Evolutionary conservation across 2,888 invertebrate species (phyloP).

Genomic region (Coenonympha glycerion): DNA sequence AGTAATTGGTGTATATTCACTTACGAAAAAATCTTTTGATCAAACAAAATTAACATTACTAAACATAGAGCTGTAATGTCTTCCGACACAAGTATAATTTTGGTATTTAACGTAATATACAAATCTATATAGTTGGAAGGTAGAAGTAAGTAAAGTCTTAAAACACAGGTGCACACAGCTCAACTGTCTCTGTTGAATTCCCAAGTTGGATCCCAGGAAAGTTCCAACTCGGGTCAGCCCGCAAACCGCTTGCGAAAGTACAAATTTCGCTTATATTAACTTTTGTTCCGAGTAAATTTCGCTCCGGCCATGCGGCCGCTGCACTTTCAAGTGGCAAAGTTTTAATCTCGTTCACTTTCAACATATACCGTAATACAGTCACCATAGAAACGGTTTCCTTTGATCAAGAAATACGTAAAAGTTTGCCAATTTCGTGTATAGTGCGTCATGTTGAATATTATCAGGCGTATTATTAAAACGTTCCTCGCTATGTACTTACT

Average conservation of each 20-base stretch:
- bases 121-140: not conserved
- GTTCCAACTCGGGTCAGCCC: constrained; percentile 46
- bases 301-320: constrained; percentile 60
- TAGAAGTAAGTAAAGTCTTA: constrained; percentile 27
- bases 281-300: constrained; percentile 69
- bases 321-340: constrained; percentile 68
- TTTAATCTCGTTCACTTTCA: constrained; percentile 59
- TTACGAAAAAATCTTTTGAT: too few species aligned
- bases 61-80: too few species aligned
- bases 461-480: not conserved
- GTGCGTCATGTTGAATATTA: constrained; percentile 1
- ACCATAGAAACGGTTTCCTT: constrained; percentile 33
- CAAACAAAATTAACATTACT: too few species aligned
- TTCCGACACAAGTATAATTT: too few species aligned
- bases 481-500: not conserved
- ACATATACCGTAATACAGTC: constrained; percentile 33
- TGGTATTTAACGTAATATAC: too few species aligned
- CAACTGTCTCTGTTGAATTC: constrained; percentile 32
- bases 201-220: constrained; percentile 44
- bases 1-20: too few species aligned
- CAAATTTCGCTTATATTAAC: constrained; percentile 73
- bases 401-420: constrained; percentile 33
- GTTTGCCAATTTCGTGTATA: constrained; percentile 27
- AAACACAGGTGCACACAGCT: constrained; percentile 50
- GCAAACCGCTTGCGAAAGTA: constrained; percentile 60